phyloP scores from a whole-genome alignment of 1,140 invertebrate species.

The Parapsyche elsis region DNA sequence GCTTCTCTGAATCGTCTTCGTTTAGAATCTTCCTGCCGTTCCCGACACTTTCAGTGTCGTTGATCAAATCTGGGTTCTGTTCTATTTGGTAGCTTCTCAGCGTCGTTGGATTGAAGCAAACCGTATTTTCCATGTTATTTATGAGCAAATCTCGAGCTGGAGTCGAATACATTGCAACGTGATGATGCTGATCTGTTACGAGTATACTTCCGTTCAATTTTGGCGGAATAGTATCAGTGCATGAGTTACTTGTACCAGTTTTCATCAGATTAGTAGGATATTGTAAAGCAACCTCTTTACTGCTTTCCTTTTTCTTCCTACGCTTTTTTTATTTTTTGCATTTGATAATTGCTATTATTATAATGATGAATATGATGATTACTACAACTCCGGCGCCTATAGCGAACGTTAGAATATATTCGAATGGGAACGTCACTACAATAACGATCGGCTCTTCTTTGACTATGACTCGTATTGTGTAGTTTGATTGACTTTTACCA shows the following conservation, averaged over 20 bases:
- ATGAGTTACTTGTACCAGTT: conserved; percentile 61
- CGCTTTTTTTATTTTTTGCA: conserved; percentile 71
- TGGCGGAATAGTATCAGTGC: conserved; percentile 44
- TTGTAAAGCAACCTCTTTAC: conserved; percentile 64
- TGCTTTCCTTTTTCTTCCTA: conserved; percentile 69
- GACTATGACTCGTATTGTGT: conserved; percentile 78
- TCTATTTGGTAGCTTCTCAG: conserved; percentile 71
- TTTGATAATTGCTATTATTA: conserved; percentile 71
- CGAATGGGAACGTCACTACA: conserved; percentile 73
- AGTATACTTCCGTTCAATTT: conserved; percentile 66
- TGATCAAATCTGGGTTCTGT: conserved; percentile 81
- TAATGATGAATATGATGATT: conserved; percentile 71
- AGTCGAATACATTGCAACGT: conserved; percentile 62
- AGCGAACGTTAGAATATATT: conserved; percentile 75
- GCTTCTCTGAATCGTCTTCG: conserved; percentile 59
- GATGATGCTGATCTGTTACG: conserved; percentile 65
- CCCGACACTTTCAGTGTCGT: conserved; percentile 76
- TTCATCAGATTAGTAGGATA: conserved; percentile 65
- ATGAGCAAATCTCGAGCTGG: conserved; percentile 51
- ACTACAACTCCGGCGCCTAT: conserved; percentile 71
- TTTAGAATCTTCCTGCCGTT: conserved; percentile 72
- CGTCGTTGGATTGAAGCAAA: conserved; percentile 52
- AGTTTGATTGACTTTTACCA: conserved; percentile 79
- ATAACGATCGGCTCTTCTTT: conserved; percentile 77
- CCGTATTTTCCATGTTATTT: conserved; percentile 53